Evolutionary conservation across 2,888 invertebrate species (phyloP), one percentile per base, ranked within the genome.

Genomic region (Pterostichus niger): DNA sequence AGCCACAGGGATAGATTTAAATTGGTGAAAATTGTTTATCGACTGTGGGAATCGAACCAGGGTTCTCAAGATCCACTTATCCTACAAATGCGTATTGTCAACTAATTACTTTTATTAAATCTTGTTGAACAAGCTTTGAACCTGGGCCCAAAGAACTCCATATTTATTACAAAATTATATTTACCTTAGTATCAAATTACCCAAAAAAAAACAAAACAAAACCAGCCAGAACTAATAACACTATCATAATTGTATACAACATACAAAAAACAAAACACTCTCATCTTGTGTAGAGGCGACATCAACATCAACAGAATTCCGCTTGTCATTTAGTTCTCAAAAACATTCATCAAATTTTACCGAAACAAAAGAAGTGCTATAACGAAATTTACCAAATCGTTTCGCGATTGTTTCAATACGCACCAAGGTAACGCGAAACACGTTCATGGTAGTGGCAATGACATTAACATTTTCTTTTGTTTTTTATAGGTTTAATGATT

Each of bases 321-420:
- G 54, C 54, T 54, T 54, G 54, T 54, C 54, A 54, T 54, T 54
- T 54, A 17, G 5, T 17, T 54, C 54, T 7, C 54, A 54, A 54
- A 54, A 54, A 54, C 15, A 17, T 10, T 13, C 9, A 15, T 54
- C 17, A 17, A 54, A 54, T 54, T 54, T 54, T 7, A 54, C 7
- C 54, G 15, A 54, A 54, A 54, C 54, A 54, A 54, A 54, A 54
- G 54, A 54, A 13, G 17, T 13, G 54, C 6, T 11, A 54, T 54
- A 49, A 24, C 49, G 54, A 54, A n/a, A 54, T 9, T 9, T 6
- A 40, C 6, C 40, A 40, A 40, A 40, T 40, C 54, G 54, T 17
- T 54, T 13, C 54, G 54, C 54, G 54, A 15, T 17, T 54, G 54
- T 54, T 17, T 54, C 15, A 9, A 54, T 54, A 54, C 17, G 54